These are phyloP conservation scores for Plusia festucae DNA, from an alignment of 2,888 invertebrate species.

Conservation along the genomic window DNA sequence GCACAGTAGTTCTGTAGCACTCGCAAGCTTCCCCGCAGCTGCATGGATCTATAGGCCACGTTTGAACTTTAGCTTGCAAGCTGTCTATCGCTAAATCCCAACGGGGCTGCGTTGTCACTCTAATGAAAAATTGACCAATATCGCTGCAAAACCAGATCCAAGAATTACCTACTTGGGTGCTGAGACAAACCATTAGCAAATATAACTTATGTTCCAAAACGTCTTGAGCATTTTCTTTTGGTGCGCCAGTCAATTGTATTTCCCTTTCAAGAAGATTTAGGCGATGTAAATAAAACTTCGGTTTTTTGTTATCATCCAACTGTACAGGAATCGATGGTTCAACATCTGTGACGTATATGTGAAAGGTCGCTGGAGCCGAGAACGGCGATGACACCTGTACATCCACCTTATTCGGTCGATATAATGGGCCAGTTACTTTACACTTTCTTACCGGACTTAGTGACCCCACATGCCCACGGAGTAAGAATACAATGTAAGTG, in stretches of 20 bases:
- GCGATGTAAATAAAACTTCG: slow-evolving; percentile 74
- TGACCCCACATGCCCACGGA: slow-evolving; percentile 73
- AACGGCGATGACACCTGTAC: slow-evolving; percentile 79
- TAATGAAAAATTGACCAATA: slow-evolving; percentile 81
- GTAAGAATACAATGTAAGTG: slow-evolving; percentile 78
- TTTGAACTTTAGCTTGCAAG: slow-evolving; percentile 71
- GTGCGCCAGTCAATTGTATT: slow-evolving; percentile 70
- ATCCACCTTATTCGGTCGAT: slow-evolving; percentile 81
- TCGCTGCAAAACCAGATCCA: slow-evolving; percentile 84
- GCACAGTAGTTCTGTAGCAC: slow-evolving; percentile 78
- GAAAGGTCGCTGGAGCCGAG: slow-evolving; percentile 62
- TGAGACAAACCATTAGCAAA: slow-evolving; percentile 80
- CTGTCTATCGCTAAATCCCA: slow-evolving; percentile 82
- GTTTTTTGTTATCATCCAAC: slow-evolving; percentile 65
- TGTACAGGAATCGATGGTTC: slow-evolving; percentile 77
- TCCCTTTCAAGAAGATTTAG: slow-evolving; percentile 79
- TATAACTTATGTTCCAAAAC: slow-evolving; percentile 74
- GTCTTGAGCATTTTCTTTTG: slow-evolving; percentile 74
- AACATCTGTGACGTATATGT: slow-evolving; percentile 72
- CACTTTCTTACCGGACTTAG: slow-evolving; percentile 78
- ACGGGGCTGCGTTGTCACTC: slow-evolving; percentile 79
- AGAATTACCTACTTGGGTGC: slow-evolving; percentile 74
- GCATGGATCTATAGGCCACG: slow-evolving; percentile 81
- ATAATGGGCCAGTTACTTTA: slow-evolving; percentile 80
- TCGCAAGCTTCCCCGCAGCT: slow-evolving; percentile 82